Evolutionary conservation across 2,113 vertebrate genomes (phyloP), one percentile per base, ranked within the genome.

Genomic region (Nothocercus nigrocapillus): DNA sequence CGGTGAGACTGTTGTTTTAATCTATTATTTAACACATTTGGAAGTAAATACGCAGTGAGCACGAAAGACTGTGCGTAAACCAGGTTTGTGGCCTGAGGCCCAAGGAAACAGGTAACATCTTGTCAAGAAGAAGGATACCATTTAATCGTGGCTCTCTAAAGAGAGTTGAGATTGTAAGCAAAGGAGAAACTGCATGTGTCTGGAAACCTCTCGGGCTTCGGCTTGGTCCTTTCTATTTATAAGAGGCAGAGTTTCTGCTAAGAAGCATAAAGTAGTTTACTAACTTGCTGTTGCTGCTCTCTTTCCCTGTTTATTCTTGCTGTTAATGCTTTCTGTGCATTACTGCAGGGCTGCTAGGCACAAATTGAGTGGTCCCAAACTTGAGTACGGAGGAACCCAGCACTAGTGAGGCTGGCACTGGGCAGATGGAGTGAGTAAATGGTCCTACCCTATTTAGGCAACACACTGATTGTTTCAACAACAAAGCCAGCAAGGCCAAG

Each of bases 341-440:
- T 73, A 27, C n/a, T 3, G 11, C 19, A 51, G 63, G 2, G 34
- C 73, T 80, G 4, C 2, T 54, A 8, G 56, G 54, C 51, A 5
- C 0, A 7, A 45, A 27, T 8, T 73, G 54, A 34, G 4, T 4
- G 14, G 32, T 28, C 17, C 51, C 19, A 7, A 0, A 0, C 24
- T 47, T 32, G 44, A 11, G 0, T 0, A 27, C 40, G 42, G 45
- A 38, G 44, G 11, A 87, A 30, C 58, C 40, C 36, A 4, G 40
- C 0, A 6, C 3, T 34, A 69, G 72, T 45, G 11, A 24, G 80
- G 68, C 72, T 85, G 89, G 51, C 27, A 5, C 3, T 0, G 61
- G 45, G 62, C 76, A 78, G 85, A 34, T 56, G 45, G 56, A 75
- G 80, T 64, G 64, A 25, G 69, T 30, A 7, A 69, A 3, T 78